Percentiles rank a stretch among this genome's conserved stretches.
Conservation (phyloP, 2,888 invertebrate genomes). For the Caenorhabditis sp. region DNA sequence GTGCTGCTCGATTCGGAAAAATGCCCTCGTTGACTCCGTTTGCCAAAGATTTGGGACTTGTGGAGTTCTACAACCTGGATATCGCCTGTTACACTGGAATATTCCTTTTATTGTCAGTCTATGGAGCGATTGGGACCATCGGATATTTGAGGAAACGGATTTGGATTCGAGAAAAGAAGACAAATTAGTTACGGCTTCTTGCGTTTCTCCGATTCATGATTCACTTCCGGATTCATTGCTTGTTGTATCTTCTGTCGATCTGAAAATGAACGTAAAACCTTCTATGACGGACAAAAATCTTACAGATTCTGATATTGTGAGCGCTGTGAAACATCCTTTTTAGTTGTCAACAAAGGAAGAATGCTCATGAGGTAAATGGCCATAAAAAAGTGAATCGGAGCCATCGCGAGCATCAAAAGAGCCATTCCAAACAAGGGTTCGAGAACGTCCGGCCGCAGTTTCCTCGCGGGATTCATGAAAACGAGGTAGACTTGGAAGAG, state of each 20-base stretch:
- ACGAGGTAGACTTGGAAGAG: constrained; percentile 29
- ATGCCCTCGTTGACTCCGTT: constrained; percentile 35
- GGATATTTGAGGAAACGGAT: not conserved
- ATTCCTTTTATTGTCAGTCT: constrained; percentile 9
- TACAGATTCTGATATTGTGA: not conserved
- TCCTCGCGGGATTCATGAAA: constrained; percentile 28
- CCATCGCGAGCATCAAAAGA: not conserved
- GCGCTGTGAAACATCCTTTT: not conserved
- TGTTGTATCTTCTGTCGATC: not conserved
- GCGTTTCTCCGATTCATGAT: too few relatives aligned
- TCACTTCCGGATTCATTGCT: not conserved
- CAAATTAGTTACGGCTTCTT: too few relatives aligned
- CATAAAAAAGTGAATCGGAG: constrained; percentile 4
- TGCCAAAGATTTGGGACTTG: constrained; percentile 41
- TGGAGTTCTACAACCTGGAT: constrained; percentile 49
- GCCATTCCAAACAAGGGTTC: constrained; percentile 22
- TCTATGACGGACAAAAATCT: too few relatives aligned
- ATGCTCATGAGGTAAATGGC: constrained; percentile 23
- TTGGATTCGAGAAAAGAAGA: not conserved
- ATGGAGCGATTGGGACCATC: constrained; percentile 3
- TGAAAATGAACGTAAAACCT: too few relatives aligned
- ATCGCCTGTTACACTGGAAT: constrained; percentile 13
- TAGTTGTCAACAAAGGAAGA: constrained; percentile 5
- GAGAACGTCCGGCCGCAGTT: constrained; percentile 18
- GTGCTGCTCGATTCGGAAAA: constrained; percentile 48